Evolutionary conservation across 2,113 vertebrate genomes (phyloP).

Genomic region (Nesogale talazaci): DNA sequence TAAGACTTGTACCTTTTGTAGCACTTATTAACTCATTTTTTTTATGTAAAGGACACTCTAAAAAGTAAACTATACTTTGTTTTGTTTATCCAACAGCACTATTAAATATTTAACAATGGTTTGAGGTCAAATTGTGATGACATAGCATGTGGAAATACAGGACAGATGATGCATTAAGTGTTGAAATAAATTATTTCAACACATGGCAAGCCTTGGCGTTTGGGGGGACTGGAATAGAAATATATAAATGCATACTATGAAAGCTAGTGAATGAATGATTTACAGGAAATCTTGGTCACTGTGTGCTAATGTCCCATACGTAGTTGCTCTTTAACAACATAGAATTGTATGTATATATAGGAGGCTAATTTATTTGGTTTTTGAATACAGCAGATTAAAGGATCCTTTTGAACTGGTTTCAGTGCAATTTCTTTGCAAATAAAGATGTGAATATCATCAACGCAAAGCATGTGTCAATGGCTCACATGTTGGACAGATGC

Average conservation of each 20-base stretch:
- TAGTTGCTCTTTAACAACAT: conserved; percentile 2
- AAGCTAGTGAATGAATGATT: not conserved
- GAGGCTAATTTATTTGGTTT: conserved; percentile 61
- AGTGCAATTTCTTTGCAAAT: conserved; percentile 60
- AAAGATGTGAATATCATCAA: conserved; percentile 67
- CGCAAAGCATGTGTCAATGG: conserved; percentile 69
- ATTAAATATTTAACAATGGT: conserved; percentile 82
- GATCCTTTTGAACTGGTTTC: conserved; percentile 64
- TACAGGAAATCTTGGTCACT: conserved; percentile 22
- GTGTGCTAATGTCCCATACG: conserved; percentile 1
- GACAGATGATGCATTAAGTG: conserved; percentile 64
- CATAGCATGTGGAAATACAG: conserved; percentile 74
- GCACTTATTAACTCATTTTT: conserved; percentile 53
- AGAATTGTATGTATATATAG: conserved; percentile 26
- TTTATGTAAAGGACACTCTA: conserved; percentile 72
- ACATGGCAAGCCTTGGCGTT: conserved; percentile 48
- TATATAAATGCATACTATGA: conserved; percentile 2
- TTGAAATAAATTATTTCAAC: conserved; percentile 80
- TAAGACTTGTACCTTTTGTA: conserved; percentile 39
- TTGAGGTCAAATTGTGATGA: conserved; percentile 80
- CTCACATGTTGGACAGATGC: conserved; percentile 75
- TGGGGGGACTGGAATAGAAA: conserved; percentile 46
- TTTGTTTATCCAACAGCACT: conserved; percentile 74
- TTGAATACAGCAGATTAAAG: conserved; percentile 53
- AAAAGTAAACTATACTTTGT: conserved; percentile 80